Base-by-base conservation (phyloP, 2,888 invertebrate genomes). In the Meiosimyza platycephala region DNA sequence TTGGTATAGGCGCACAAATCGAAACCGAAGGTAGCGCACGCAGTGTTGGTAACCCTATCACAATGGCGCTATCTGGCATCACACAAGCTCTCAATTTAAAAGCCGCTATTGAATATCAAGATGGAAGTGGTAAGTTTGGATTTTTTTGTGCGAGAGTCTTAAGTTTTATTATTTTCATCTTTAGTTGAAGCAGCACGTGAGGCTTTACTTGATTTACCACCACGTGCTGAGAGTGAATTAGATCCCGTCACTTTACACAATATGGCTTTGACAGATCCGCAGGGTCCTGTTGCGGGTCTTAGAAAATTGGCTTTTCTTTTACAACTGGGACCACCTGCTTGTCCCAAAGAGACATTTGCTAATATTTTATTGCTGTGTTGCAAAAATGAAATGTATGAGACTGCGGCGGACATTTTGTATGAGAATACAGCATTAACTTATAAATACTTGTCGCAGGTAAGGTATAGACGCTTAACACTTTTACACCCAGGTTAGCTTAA, bases 51-150 rank as follows among this genome's bases (percentile, higher is more conserved):
- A 86, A 86, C 73, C 85, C 86, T 48, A 84, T 85, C 51, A 86
- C 85, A 1, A 84, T 99, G 73, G 98, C 99, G 82, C 94, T 98
- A 86, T 98, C 99, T 5, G 97, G 98, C 22, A 90, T 99, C 4
- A 96, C 99, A 13, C 99, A 99, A 88, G 98, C 99, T 0, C 97
- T 99, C 84, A 99, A 99, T 88, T 90, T 99, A 28, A 99, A 99
- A 89, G 98, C 99, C 12, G 99, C 99, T 6, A 97, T 99, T 80
- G 98, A 99, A 87, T 99, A 96, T 88, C 96, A 97, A 85, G 90
- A 95, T 67, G 94, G 94, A 85, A 95, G 96, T 85, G 89, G 94
- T 91, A 88, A 88, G 84, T 79, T 77, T 3, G 16, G 18, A 22
- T 22, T 22, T 57, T 16, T n/a, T 1, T 40, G 40, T 40, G 7